Percentiles rank a stretch among this genome's conserved stretches.
Evolutionary conservation across 2,113 vertebrate genomes (phyloP).

Genomic region (Lontra canadensis): DNA sequence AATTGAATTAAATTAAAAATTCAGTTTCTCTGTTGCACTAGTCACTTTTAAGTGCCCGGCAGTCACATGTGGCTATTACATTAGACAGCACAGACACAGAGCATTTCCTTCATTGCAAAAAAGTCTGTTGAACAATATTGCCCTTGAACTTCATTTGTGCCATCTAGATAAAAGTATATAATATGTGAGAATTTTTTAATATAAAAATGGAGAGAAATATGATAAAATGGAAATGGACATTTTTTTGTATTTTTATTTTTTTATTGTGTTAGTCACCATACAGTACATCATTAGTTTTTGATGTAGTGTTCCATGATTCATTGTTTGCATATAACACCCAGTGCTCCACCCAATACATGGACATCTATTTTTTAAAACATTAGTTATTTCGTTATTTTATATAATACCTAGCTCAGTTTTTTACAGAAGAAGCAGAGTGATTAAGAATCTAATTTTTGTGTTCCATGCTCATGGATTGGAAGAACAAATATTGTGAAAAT

Average conservation of each 20-base stretch:
- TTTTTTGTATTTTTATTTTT: neutral
- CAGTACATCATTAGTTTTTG: no score
- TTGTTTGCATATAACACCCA: no score
- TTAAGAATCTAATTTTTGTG: neutral
- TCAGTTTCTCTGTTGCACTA: neutral
- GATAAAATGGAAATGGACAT: neutral
- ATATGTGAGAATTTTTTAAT: neutral
- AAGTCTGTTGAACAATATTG: neutral
- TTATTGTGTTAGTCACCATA: no score
- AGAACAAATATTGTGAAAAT: no score
- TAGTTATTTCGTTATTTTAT: neutral
- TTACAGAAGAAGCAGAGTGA: neutral
- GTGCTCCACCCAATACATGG: neutral
- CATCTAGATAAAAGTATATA: neutral
- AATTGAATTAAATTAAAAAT: neutral
- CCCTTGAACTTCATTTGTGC: neutral
- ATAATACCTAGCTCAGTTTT: neutral
- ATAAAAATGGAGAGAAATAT: neutral
- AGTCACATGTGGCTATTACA: neutral
- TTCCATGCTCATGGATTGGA: no score
- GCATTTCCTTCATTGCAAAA: neutral
- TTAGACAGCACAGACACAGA: neutral
- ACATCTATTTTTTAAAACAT: neutral
- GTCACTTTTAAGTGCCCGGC: neutral
- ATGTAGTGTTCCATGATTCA: no score